phyloP scores from a whole-genome alignment of 2,113 vertebrate genomes.

The Lampris megalopsis region DNA sequence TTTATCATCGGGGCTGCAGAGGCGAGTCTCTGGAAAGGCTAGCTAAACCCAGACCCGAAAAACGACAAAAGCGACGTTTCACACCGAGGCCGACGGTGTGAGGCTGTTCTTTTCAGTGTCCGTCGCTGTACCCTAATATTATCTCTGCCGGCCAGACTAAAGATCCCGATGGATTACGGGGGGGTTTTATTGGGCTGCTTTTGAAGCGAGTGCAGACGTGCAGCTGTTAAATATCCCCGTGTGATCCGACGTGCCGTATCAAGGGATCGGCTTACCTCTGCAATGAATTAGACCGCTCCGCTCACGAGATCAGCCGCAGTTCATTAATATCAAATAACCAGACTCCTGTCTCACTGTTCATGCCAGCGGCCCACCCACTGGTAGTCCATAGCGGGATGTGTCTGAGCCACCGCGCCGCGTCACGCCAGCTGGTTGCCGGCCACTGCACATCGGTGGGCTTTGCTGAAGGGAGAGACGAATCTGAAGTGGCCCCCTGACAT shows the following conservation, averaged over 20 bases:
- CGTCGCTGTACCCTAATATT: slow-evolving; percentile 32
- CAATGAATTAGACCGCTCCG: slow-evolving; percentile 40
- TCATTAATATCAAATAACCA: slow-evolving; percentile 75
- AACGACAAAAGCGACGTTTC: not conserved
- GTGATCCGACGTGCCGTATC: slow-evolving; percentile 67
- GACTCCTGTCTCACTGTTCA: slow-evolving; percentile 33
- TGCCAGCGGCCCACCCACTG: slow-evolving; percentile 41
- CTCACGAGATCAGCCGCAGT: slow-evolving; percentile 56
- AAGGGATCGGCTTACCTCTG: slow-evolving; percentile 66
- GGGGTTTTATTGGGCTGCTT: slow-evolving; percentile 54
- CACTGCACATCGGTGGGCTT: not conserved
- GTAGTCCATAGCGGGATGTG: not conserved
- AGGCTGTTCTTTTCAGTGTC: not conserved
- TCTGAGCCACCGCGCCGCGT: slow-evolving; percentile 16
- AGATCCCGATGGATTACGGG: slow-evolving; percentile 45
- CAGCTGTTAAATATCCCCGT: slow-evolving; percentile 73
- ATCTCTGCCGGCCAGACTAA: slow-evolving; percentile 24
- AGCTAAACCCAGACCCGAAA: too few species aligned
- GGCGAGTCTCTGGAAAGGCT: too few species aligned
- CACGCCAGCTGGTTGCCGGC: slow-evolving; percentile 35
- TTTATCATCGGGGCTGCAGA: too few species aligned
- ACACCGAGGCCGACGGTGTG: not conserved
- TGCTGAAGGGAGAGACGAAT: not conserved
- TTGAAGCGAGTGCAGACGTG: slow-evolving; percentile 67
- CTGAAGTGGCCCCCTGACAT: not conserved